Percentiles rank a stretch among this genome's conserved stretches.
Evolutionary conservation across 2,113 vertebrate species (phyloP).

Genomic region (Setophaga petechia): DNA sequence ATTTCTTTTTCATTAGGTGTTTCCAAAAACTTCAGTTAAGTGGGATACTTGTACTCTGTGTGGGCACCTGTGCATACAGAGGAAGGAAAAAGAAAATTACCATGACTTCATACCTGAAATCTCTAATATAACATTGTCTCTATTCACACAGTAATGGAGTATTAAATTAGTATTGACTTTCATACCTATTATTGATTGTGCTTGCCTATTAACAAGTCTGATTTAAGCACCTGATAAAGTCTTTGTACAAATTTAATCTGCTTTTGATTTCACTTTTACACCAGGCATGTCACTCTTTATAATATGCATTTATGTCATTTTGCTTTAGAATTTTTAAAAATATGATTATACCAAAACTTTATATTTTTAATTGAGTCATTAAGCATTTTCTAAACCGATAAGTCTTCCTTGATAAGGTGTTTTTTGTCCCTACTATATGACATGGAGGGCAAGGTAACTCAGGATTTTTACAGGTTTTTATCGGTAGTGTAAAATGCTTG

Average conservation of each 20-base stretch:
- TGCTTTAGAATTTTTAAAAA: neutral
- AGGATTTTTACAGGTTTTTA: neutral
- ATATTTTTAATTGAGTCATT: neutral
- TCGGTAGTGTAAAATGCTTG: neutral
- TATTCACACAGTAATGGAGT: neutral
- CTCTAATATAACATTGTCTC: neutral
- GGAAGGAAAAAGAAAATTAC: neutral
- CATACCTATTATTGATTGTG: neutral
- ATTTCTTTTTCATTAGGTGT: neutral
- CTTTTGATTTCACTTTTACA: neutral
- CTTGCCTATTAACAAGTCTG: constrained; percentile 4
- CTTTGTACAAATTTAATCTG: neutral
- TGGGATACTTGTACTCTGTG: neutral
- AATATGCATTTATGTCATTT: neutral
- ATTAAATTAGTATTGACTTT: constrained; percentile 19
- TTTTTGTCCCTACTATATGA: neutral
- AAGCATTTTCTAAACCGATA: neutral
- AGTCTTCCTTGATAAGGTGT: neutral
- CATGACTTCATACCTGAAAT: neutral
- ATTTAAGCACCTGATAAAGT: neutral
- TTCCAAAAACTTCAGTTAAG: neutral
- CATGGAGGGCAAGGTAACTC: neutral
- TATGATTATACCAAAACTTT: neutral
- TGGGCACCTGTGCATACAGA: neutral
- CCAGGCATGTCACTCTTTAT: neutral